Evolutionary conservation across 2,888 invertebrate genomes (phyloP), one percentile per base, ranked within the genome.

Genomic region (Coleophora deauratella): DNA sequence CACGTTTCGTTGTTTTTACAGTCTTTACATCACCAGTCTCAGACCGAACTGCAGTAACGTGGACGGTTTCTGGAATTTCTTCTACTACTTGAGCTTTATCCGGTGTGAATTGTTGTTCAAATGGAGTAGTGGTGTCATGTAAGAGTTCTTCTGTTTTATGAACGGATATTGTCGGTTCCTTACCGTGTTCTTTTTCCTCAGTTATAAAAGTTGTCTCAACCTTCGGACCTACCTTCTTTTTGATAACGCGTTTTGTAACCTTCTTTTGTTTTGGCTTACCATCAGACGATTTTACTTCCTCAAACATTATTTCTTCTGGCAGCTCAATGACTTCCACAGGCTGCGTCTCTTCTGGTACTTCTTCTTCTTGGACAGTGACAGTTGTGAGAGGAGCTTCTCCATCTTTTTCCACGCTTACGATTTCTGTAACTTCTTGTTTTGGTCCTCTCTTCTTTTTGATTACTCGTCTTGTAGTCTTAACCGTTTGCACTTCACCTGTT

Each of bases 131-230:
- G 30, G 54, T 51, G 40, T 63, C 61, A 12, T 65, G 57, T 1
- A 35, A 43, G 12, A 47, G 30, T 38, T 50, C 44, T 38, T 59
- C 42, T 15, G 59, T 46, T 33, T 38, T 46, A 33, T 50, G 44
- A 31, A 50, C 34, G 9, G 44, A 44, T 8, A 40, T 27, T 2
- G 49, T 33, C 1, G 49, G 49, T 37, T 33, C 45, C 45, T 56
- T 41, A 43, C 54, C 46, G 43, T 54, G 44, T 45, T 66, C 53
- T 53, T 77, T 64, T 27, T 72, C 63, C 15, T 81, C 82, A 7
- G 73, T 62, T 21, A 72, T 72, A 54, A 74, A 75, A 7, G 85
- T 78, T 30, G 76, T 65, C 50, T 81, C 79, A 42, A 72, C 59
- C 42, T 80, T 80, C 0, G 59, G 55, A 1, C 76, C 85, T 36